Conservation (phyloP, 2,888 invertebrate species). For the Andrena dorsata region DNA sequence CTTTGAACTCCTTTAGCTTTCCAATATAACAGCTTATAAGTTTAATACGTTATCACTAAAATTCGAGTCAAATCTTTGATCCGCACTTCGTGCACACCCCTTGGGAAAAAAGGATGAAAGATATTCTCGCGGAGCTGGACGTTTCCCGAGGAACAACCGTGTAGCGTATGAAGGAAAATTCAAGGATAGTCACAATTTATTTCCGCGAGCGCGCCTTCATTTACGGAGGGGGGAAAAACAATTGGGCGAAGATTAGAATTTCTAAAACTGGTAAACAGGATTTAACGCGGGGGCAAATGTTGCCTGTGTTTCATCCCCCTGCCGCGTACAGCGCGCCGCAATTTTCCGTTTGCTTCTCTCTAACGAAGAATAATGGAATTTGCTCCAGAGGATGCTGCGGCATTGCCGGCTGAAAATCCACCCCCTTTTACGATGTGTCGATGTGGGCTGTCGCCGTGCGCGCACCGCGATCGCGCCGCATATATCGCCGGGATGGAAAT, state of each 20-base stretch:
- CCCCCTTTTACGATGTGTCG: conserved; percentile 41
- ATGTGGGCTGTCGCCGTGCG: conserved; percentile 17
- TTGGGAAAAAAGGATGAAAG: no score
- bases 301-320: conserved; percentile 43
- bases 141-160: not conserved
- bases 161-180: no score
- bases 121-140: not conserved
- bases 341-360: conserved; percentile 58
- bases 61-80: no score
- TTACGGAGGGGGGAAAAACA: not conserved
- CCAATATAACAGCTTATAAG: no score
- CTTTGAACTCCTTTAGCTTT: no score
- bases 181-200: not conserved
- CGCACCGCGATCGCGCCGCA: conserved; percentile 16
- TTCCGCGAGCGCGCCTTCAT: not conserved
- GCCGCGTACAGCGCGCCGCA: conserved; percentile 34
- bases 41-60: no score
- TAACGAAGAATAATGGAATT: conserved; percentile 66
- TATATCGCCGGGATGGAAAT: conserved; percentile 9
- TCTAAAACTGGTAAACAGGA: conserved; percentile 37
- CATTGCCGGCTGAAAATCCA: conserved; percentile 42
- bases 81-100: no score
- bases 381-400: conserved; percentile 32
- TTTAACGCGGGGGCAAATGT: conserved; percentile 47
- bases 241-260: conserved; percentile 45